A percentile compares a stretch with the other conserved stretches of the same genome.
Conservation (phyloP, 1,140 invertebrate genomes). For the Bombus turneri region DNA sequence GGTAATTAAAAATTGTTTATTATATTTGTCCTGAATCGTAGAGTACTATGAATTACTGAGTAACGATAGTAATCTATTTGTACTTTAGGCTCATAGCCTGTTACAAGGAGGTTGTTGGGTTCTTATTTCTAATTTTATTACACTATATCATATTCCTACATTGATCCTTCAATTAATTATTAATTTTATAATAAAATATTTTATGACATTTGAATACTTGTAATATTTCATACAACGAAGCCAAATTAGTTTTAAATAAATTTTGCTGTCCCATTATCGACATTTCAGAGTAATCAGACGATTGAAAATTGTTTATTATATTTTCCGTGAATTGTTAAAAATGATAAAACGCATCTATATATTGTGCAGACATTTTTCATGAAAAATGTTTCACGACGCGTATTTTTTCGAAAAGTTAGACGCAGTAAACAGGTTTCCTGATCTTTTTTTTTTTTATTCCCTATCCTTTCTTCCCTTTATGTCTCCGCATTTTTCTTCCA, state of each 20-base stretch:
- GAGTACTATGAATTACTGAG: too few relatives aligned
- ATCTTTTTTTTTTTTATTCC: conserved; percentile 19
- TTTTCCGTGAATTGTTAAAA: neutral
- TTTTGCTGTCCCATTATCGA: neutral
- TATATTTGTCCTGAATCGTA: neutral
- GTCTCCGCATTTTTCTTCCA: conserved; percentile 32
- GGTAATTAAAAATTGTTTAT: neutral
- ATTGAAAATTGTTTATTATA: neutral
- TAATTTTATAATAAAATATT: too few relatives aligned
- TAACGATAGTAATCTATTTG: too few relatives aligned
- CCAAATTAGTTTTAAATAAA: neutral
- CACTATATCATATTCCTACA: too few relatives aligned
- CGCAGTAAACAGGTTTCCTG: neutral
- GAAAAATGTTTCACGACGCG: neutral
- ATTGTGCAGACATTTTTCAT: neutral
- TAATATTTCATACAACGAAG: neutral
- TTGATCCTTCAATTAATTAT: too few relatives aligned
- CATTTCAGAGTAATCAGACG: neutral
- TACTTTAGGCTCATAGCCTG: too few relatives aligned
- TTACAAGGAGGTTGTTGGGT: too few relatives aligned
- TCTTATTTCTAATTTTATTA: too few relatives aligned
- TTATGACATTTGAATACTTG: neutral
- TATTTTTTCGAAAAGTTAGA: neutral
- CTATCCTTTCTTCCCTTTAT: neutral
- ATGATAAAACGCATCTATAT: neutral